Percentiles rank a stretch among this genome's conserved stretches.
phyloP scores from a whole-genome alignment of 2,797 vertebrate species.

The Anas capensis region DNA sequence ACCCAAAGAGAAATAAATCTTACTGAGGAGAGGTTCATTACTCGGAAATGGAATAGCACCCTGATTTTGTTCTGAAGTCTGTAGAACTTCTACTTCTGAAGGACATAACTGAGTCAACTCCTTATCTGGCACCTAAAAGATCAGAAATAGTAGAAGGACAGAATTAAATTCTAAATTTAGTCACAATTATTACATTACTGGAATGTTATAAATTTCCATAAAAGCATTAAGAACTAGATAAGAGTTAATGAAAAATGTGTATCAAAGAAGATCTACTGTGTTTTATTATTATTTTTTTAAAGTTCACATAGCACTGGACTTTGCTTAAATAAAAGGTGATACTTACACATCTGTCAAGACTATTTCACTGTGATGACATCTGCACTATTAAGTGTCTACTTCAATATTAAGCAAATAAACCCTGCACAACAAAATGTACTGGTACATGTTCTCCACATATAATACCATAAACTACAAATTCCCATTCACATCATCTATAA shows the following conservation, averaged over 20 bases:
- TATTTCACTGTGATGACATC: not conserved
- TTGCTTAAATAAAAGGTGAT: not conserved
- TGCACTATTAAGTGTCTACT: not conserved
- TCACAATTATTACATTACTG: not conserved
- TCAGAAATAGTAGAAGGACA: not conserved
- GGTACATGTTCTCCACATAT: not conserved
- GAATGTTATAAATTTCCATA: not conserved
- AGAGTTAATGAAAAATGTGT: not conserved
- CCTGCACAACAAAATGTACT: not conserved
- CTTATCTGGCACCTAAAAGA: constrained; percentile 73
- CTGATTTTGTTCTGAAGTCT: constrained; percentile 71
- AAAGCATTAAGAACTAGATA: not conserved
- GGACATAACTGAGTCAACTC: constrained; percentile 59
- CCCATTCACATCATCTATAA: not conserved
- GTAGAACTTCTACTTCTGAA: constrained; percentile 61
- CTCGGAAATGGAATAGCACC: constrained; percentile 75
- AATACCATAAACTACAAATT: not conserved
- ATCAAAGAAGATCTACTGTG: not conserved
- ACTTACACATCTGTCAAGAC: not conserved
- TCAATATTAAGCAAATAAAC: not conserved
- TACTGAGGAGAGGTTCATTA: constrained; percentile 86
- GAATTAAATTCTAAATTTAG: not conserved
- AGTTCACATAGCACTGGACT: not conserved
- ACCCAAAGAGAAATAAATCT: not conserved
- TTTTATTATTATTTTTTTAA: not conserved